These are phyloP conservation scores for Desmodus rotundus DNA, from an alignment of 2,113 vertebrate genomes.

Conservation along the genomic window DNA sequence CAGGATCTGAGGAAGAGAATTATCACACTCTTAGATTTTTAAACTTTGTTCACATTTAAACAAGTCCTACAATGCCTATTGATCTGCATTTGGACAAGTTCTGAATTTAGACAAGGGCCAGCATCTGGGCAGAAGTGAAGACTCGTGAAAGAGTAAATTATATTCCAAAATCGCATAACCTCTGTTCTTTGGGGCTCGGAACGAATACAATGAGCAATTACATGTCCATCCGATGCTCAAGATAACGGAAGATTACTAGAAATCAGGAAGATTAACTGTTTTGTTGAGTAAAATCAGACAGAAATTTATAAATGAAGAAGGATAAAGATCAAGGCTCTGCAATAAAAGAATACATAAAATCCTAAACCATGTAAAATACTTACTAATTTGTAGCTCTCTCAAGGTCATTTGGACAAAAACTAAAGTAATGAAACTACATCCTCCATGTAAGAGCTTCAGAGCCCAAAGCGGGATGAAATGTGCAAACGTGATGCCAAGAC, in stretches of 20 bases:
- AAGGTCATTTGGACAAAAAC: slow-evolving; percentile 46
- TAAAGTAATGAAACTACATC: slow-evolving; percentile 25
- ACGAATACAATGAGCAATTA: slow-evolving; percentile 39
- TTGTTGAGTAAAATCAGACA: slow-evolving; percentile 29
- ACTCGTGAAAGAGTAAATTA: slow-evolving; percentile 58
- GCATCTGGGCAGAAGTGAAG: slow-evolving; percentile 69
- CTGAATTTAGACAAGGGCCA: slow-evolving; percentile 66
- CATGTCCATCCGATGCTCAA: slow-evolving; percentile 24
- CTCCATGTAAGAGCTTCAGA: not conserved
- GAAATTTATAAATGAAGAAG: slow-evolving; percentile 59
- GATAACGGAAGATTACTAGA: not conserved
- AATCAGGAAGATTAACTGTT: slow-evolving; percentile 29
- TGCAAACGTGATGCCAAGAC: not conserved
- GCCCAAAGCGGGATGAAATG: not conserved
- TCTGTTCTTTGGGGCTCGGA: not conserved
- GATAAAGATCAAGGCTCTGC: slow-evolving; percentile 33
- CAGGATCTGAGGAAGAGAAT: slow-evolving; percentile 18
- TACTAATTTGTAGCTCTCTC: slow-evolving; percentile 14
- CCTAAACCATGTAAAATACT: slow-evolving; percentile 38
- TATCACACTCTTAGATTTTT: not conserved
- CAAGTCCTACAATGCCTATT: slow-evolving; percentile 50
- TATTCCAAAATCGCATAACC: slow-evolving; percentile 44
- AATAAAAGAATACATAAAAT: slow-evolving; percentile 49
- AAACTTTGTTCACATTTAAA: slow-evolving; percentile 54
- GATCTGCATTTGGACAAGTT: slow-evolving; percentile 69